A percentile compares a stretch with the other conserved stretches of the same genome.
These are phyloP conservation scores for Eucera pruinosa DNA, from an alignment of 2,888 invertebrate genomes.

Conservation along the genomic window DNA sequence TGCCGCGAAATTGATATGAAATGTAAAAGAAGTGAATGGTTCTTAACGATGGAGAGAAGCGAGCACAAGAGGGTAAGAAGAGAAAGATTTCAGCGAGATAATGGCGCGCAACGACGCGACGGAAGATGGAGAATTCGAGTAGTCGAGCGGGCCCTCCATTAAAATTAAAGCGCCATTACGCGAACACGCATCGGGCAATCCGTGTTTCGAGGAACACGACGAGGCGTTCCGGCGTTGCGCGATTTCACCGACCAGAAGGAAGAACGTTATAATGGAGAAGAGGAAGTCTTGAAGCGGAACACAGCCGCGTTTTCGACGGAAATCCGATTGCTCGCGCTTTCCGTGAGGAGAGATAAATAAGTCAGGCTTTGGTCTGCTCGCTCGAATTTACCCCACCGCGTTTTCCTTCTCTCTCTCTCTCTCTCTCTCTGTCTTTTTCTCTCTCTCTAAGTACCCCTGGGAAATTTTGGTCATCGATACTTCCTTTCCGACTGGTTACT, in stretches of 20 bases:
- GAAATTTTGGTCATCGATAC: background rate
- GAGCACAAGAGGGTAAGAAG: too few relatives aligned
- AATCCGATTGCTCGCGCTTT: conserved; percentile 14
- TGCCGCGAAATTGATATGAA: conserved; percentile 11
- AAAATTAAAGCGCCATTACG: conserved; percentile 54
- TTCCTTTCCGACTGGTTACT: background rate
- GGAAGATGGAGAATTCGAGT: conserved; percentile 37
- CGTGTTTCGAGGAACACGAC: conserved; percentile 13
- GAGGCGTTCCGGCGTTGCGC: conserved; percentile 12
- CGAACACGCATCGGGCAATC: conserved; percentile 27
- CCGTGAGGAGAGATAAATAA: background rate
- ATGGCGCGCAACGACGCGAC: conserved; percentile 44
- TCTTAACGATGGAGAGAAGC: background rate
- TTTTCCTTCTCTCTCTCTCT: background rate
- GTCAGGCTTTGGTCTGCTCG: background rate
- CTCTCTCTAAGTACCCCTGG: background rate
- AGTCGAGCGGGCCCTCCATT: conserved; percentile 47
- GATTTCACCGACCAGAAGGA: background rate
- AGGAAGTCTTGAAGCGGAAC: background rate
- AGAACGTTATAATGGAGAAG: background rate
- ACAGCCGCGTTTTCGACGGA: background rate
- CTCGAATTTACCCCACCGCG: background rate
- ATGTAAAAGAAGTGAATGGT: background rate
- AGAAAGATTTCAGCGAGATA: conserved; percentile 28
- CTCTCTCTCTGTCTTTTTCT: too few relatives aligned